Conservation (phyloP, 2,797 vertebrate genomes). For the Mormyrus hasselquistii region DNA sequence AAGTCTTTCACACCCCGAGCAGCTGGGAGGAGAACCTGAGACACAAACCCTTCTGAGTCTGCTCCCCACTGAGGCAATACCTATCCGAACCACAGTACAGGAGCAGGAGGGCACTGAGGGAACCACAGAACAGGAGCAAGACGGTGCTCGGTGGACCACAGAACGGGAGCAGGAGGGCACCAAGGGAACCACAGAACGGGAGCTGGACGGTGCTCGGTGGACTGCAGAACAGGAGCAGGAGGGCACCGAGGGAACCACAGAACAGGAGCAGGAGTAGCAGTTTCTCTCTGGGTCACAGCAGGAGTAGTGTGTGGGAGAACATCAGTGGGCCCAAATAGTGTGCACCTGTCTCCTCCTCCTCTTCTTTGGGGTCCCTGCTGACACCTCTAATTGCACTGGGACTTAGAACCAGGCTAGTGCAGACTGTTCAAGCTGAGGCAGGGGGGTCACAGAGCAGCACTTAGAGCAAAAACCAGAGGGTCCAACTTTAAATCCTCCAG, state of each 20-base stretch:
- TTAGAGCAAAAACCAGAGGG: background rate
- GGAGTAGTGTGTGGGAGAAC: too few species aligned
- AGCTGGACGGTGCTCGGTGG: rapidly evolving
- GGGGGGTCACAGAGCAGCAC: background rate
- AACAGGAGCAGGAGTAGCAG: background rate
- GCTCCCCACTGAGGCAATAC: too few species aligned
- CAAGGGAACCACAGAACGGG: background rate
- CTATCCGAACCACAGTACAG: too few species aligned
- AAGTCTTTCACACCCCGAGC: background rate
- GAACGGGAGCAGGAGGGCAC: too few species aligned
- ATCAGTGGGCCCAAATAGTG: too few species aligned
- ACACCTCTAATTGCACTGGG: background rate
- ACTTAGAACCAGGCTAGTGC: background rate
- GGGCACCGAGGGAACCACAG: too few species aligned
- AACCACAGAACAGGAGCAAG: too few species aligned
- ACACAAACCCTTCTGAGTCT: too few species aligned
- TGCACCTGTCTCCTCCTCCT: too few species aligned
- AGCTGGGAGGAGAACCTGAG: background rate
- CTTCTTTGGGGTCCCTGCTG: too few species aligned
- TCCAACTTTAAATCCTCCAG: background rate
- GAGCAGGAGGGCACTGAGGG: too few species aligned
- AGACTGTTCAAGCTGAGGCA: background rate
- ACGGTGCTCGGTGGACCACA: too few species aligned
- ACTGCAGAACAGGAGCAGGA: background rate
- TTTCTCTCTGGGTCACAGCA: background rate